Evolutionary conservation across 2,888 invertebrate species (phyloP).

Genomic region (Caenorhabditis sp.): DNA sequence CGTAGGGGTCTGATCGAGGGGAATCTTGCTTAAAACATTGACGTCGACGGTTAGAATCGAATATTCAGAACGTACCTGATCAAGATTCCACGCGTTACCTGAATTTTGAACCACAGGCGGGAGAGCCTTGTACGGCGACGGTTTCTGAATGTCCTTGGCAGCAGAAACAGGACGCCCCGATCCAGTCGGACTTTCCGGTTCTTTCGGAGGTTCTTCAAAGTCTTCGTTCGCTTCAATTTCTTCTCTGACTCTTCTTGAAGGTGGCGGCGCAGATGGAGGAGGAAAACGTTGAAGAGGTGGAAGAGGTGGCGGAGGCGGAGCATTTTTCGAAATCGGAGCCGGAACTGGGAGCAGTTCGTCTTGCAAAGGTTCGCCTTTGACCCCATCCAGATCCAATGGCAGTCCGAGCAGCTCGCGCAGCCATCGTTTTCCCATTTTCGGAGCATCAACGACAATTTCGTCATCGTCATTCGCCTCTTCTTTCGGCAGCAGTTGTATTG

Average conservation of each 20-base stretch:
- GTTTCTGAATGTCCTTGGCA: constrained; percentile 24
- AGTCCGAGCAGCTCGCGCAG: constrained; percentile 17
- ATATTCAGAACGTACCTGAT: neutral
- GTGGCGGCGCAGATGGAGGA: neutral
- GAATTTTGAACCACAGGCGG: constrained; percentile 17
- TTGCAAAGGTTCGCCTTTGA: constrained; percentile 7
- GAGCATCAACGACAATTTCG: constrained; percentile 16
- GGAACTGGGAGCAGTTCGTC: neutral
- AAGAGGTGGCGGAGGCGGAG: constrained; percentile 8
- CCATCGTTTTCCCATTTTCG: neutral
- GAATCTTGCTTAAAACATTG: constrained; percentile 27
- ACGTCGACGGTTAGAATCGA: neutral
- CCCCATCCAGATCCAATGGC: neutral
- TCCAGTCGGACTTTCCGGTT: neutral
- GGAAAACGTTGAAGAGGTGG: neutral
- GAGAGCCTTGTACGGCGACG: neutral
- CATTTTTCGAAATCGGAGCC: constrained; percentile 6
- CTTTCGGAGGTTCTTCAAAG: neutral
- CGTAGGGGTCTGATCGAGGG: constrained; percentile 17
- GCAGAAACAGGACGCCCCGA: constrained; percentile 23
- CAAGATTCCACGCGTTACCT: constrained; percentile 1
- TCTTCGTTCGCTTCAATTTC: neutral
- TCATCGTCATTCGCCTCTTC: constrained; percentile 30
- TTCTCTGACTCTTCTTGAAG: neutral
- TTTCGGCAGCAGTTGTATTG: constrained; percentile 29